Conservation (phyloP, 2,113 vertebrate genomes). For the Geococcyx californianus region DNA sequence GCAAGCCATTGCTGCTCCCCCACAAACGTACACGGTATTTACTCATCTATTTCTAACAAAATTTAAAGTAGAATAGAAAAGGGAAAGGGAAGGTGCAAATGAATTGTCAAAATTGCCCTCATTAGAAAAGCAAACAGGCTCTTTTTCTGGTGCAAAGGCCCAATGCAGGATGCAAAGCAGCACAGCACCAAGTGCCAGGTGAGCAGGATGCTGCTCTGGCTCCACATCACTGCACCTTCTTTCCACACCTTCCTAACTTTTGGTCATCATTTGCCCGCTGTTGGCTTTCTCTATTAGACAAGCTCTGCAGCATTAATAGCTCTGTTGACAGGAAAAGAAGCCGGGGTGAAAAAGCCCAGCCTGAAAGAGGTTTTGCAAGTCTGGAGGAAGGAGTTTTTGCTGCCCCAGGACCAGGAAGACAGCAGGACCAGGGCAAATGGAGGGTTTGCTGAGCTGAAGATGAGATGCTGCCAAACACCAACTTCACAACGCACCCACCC, state of each 20-base stretch:
- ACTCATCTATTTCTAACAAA: background rate
- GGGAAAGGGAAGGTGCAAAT: background rate
- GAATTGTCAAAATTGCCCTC: background rate
- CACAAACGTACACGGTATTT: background rate
- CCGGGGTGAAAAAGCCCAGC: background rate
- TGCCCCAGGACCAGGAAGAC: rapidly evolving
- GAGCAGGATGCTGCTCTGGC: background rate
- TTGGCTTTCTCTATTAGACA: background rate
- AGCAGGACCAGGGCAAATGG: background rate
- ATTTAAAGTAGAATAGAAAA: background rate
- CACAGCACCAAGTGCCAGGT: background rate
- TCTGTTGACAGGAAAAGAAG: background rate
- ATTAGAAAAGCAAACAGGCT: background rate
- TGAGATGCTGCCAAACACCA: background rate
- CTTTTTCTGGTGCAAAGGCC: background rate
- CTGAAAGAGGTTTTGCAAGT: background rate
- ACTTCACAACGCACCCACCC: background rate
- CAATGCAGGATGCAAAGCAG: background rate
- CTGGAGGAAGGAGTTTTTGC: background rate
- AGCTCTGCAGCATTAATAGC: background rate
- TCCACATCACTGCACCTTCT: background rate
- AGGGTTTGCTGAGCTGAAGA: background rate
- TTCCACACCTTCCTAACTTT: background rate
- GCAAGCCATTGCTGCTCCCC: background rate
- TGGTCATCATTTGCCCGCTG: background rate